Conservation (phyloP, 2,113 vertebrate genomes). For the Tricholaema leucomelas region DNA sequence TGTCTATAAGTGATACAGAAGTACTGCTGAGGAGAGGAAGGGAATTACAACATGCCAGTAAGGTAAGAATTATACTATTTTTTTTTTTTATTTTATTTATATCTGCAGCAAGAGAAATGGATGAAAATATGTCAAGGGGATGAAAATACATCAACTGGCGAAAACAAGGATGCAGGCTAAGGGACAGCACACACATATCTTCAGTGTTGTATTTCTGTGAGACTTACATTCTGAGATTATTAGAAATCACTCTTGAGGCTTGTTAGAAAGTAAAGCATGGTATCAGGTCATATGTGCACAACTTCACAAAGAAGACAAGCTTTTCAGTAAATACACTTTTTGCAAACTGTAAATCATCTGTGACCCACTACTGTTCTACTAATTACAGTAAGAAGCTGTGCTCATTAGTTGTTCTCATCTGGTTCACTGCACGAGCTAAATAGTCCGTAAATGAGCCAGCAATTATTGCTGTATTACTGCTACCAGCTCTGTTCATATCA, state of each 20-base stretch:
- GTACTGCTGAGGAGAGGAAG: neutral
- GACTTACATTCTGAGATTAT: constrained; percentile 25
- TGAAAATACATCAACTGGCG: neutral
- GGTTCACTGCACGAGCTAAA: constrained; percentile 92
- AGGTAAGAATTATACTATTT: neutral
- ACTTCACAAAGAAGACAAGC: constrained; percentile 72
- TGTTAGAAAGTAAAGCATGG: constrained; percentile 64
- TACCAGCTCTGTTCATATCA: constrained; percentile 81
- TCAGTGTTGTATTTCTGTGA: neutral
- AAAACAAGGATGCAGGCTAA: neutral
- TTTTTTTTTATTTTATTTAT: neutral
- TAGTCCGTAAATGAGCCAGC: constrained; percentile 92
- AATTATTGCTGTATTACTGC: constrained; percentile 91
- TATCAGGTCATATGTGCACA: constrained; percentile 62
- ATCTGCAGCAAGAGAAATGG: neutral
- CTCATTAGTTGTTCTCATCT: constrained; percentile 95
- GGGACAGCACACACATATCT: neutral
- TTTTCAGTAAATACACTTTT: constrained; percentile 78
- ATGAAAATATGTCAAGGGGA: neutral
- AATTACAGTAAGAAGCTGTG: constrained; percentile 94
- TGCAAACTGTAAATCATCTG: constrained; percentile 89
- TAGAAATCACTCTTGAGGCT: constrained; percentile 48
- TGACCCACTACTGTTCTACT: constrained; percentile 87
- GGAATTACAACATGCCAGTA: neutral
- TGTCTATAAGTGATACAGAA: neutral